Evolutionary conservation across 2,888 invertebrate genomes (phyloP).

Genomic region (Hoplodrina ambigua): DNA sequence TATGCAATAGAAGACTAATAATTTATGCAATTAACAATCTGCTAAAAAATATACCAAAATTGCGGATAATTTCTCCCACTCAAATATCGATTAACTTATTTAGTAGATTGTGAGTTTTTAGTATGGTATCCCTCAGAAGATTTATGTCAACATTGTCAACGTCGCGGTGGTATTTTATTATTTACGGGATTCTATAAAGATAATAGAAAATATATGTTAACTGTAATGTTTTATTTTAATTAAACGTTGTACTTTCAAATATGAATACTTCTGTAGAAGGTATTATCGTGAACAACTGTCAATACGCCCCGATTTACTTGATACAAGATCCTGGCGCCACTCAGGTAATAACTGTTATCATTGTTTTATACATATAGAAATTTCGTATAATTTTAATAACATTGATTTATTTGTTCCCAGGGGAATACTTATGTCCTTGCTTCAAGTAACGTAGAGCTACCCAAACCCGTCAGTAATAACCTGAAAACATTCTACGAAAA

Average conservation of each 20-base stretch:
- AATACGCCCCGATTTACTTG: constrained; percentile 86
- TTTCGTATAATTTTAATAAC: constrained; percentile 32
- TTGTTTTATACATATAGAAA: constrained; percentile 50
- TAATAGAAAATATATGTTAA: constrained; percentile 49
- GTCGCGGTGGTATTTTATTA: constrained; percentile 63
- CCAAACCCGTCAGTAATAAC: constrained; percentile 82
- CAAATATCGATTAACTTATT: constrained; percentile 11
- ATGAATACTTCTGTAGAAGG: constrained; percentile 83
- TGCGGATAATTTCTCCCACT: not conserved
- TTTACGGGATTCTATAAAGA: constrained; percentile 27
- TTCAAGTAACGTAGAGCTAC: constrained; percentile 72
- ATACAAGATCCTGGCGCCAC: constrained; percentile 84
- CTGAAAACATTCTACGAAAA: constrained; percentile 88
- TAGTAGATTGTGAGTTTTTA: constrained; percentile 1
- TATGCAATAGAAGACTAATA: too few species aligned
- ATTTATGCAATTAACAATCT: too few species aligned
- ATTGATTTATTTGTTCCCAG: constrained; percentile 72
- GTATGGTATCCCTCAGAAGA: constrained; percentile 47
- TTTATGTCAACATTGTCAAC: constrained; percentile 64
- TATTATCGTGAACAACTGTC: constrained; percentile 84
- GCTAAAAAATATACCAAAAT: not conserved
- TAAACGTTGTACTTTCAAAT: constrained; percentile 66
- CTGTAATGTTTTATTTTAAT: constrained; percentile 69
- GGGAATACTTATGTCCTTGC: constrained; percentile 80
- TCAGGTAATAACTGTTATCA: constrained; percentile 77